Percentiles rank a stretch among this genome's conserved stretches.
phyloP scores from a whole-genome alignment of 2,113 vertebrate genomes.

The Crotalus helleri region DNA sequence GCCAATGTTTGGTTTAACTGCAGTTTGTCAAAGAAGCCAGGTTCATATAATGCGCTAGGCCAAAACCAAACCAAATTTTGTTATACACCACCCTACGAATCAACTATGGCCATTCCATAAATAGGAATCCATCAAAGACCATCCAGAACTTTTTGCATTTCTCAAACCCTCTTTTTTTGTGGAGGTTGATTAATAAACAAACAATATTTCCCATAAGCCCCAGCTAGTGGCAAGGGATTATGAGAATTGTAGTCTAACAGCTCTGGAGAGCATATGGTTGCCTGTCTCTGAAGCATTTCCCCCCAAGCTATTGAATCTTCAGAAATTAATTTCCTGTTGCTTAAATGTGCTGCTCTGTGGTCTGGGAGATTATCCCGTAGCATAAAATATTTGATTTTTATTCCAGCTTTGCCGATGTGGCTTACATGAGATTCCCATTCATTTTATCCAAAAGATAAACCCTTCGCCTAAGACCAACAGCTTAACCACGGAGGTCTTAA shows the following conservation, averaged over 20 bases:
- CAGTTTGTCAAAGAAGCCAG: background rate
- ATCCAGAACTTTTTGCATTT: background rate
- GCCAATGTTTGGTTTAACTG: background rate
- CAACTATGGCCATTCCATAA: background rate
- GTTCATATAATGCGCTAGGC: rapidly evolving
- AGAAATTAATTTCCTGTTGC: background rate
- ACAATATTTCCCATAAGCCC: background rate
- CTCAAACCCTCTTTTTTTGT: background rate
- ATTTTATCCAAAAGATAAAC: background rate
- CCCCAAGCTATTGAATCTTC: background rate
- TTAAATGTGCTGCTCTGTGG: background rate
- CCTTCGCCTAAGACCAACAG: background rate
- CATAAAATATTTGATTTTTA: background rate
- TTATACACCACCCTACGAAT: background rate
- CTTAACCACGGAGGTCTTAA: background rate
- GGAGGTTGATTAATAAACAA: background rate
- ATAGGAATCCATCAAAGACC: background rate
- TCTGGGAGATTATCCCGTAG: background rate
- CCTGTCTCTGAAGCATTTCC: background rate
- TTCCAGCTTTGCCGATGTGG: background rate
- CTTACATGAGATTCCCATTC: background rate
- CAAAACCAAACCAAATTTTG: background rate
- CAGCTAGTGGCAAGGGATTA: background rate
- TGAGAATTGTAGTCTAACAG: background rate
- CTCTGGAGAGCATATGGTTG: background rate